phyloP scores from a whole-genome alignment of 1,140 invertebrate species.

The Caenorhabditis briggsae region DNA sequence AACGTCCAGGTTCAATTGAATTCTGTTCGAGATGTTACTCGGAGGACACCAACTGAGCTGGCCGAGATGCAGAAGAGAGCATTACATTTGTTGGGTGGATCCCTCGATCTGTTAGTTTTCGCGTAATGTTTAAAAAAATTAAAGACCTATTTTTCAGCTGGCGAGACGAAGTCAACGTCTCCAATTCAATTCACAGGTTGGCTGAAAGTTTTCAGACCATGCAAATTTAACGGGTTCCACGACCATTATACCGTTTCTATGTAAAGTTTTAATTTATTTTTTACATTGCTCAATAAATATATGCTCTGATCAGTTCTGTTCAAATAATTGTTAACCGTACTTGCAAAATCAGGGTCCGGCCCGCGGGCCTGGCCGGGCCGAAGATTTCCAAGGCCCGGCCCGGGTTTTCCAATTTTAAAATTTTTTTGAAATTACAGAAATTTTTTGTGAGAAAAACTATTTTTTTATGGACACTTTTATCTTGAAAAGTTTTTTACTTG shows the following conservation, averaged over 20 bases:
- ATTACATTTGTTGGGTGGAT: not conserved
- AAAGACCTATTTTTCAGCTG: not conserved
- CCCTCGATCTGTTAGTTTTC: constrained; percentile 28
- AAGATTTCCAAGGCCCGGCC: too few species aligned
- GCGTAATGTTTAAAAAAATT: not conserved
- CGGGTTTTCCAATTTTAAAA: too few species aligned
- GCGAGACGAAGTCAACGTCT: constrained; percentile 21
- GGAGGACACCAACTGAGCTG: not conserved
- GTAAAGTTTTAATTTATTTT: not conserved
- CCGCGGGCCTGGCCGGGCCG: too few species aligned
- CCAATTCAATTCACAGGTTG: constrained; percentile 20
- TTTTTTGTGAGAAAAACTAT: too few species aligned
- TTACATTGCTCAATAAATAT: not conserved
- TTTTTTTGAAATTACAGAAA: too few species aligned
- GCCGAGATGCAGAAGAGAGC: not conserved
- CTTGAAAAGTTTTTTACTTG: too few species aligned
- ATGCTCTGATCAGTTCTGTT: not conserved
- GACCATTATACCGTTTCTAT: not conserved
- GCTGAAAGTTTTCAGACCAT: not conserved
- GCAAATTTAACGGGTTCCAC: not conserved
- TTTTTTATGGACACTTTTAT: too few species aligned
- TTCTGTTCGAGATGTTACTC: not conserved
- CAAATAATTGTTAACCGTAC: too few species aligned
- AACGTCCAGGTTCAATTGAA: constrained; percentile 26
- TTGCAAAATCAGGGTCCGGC: too few species aligned